These are phyloP conservation scores for Carlito syrichta DNA, from an alignment of 2,113 vertebrate species.

Conservation along the genomic window DNA sequence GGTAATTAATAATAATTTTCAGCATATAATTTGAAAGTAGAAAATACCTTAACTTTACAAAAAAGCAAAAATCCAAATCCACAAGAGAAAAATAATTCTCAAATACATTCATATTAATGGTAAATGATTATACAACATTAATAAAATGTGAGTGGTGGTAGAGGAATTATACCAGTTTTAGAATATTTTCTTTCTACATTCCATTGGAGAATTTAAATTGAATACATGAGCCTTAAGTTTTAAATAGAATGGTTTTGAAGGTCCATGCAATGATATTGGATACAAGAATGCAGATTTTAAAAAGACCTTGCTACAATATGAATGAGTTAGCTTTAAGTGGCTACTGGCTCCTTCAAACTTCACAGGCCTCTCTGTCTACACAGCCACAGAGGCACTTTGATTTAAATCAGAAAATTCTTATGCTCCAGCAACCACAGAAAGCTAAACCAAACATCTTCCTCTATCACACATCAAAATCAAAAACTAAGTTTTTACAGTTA, in stretches of 20 bases:
- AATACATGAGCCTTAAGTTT: neutral
- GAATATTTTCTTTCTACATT: neutral
- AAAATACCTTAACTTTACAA: neutral
- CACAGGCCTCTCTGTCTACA: neutral
- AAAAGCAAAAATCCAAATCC: conserved; percentile 1
- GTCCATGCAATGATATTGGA: neutral
- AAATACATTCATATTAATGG: neutral
- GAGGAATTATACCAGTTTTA: neutral
- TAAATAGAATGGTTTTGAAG: neutral
- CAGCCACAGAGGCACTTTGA: neutral
- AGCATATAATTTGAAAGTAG: neutral
- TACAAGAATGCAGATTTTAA: neutral
- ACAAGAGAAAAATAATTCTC: neutral
- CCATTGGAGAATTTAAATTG: neutral
- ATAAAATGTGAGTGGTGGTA: neutral
- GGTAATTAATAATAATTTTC: neutral
- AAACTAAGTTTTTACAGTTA: conserved; percentile 8
- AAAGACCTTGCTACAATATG: neutral
- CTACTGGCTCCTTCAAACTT: neutral
- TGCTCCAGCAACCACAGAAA: neutral
- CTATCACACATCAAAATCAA: neutral
- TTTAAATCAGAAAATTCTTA: neutral
- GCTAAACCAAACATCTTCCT: neutral
- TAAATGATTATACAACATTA: neutral
- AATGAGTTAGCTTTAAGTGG: neutral